Percentiles rank a stretch among this genome's conserved stretches.
Evolutionary conservation across 2,113 vertebrate genomes (phyloP).

Genomic region (Pseudorasbora parva): DNA sequence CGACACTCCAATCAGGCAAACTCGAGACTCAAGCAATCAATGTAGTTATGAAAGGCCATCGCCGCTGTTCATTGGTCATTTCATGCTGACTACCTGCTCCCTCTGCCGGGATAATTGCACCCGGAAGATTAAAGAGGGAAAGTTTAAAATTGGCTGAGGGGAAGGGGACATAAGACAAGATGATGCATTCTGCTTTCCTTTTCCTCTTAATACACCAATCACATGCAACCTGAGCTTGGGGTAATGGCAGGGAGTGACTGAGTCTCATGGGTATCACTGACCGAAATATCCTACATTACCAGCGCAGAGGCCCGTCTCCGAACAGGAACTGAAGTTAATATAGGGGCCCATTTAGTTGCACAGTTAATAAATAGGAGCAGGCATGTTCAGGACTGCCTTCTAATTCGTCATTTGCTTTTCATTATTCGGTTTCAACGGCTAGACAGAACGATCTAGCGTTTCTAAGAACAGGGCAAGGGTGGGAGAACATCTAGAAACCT

Average conservation of each 20-base stretch:
- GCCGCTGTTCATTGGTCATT: slow-evolving; percentile 17
- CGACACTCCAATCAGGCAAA: not conserved
- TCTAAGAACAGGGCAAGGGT: slow-evolving; percentile 16
- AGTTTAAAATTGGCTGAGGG: slow-evolving; percentile 28
- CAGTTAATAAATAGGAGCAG: slow-evolving; percentile 59
- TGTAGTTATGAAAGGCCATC: slow-evolving; percentile 12
- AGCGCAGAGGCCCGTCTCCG: slow-evolving; percentile 35
- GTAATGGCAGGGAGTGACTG: slow-evolving; percentile 61
- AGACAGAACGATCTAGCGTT: not conserved
- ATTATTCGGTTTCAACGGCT: slow-evolving; percentile 30
- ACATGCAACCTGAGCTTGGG: slow-evolving; percentile 67
- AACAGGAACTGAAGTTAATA: slow-evolving; percentile 64
- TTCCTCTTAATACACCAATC: slow-evolving; percentile 66
- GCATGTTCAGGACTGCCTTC: slow-evolving; percentile 50
- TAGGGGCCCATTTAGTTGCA: slow-evolving; percentile 57
- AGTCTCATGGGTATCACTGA: slow-evolving; percentile 64
- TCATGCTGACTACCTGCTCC: slow-evolving; percentile 73
- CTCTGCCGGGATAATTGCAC: slow-evolving; percentile 75
- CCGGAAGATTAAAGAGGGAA: slow-evolving; percentile 68
- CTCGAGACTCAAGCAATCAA: slow-evolving; percentile 43
- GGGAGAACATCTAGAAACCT: slow-evolving; percentile 32
- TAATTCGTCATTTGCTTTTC: slow-evolving; percentile 60
- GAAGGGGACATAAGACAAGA: slow-evolving; percentile 45
- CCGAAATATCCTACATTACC: slow-evolving; percentile 53
- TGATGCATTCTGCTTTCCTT: slow-evolving; percentile 34